Conservation (phyloP, 1,140 invertebrate species). For the Dermatophagoides farinae region DNA sequence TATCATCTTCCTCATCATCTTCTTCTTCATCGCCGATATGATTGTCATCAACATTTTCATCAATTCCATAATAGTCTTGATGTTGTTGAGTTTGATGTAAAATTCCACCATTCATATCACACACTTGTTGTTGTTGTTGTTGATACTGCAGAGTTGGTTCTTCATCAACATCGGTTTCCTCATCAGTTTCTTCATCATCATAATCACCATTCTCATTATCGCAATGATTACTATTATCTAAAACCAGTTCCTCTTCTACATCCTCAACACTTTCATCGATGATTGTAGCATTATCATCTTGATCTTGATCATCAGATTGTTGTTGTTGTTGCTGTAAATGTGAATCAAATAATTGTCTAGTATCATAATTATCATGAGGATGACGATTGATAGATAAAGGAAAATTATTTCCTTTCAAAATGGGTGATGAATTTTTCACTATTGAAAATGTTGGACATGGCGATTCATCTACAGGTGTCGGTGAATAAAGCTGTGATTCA, state of each 20-base stretch:
- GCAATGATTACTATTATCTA: background rate
- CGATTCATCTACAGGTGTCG: background rate
- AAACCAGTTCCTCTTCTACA: background rate
- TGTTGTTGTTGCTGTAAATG: background rate
- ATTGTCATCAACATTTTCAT: background rate
- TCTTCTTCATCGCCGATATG: constrained; percentile 1
- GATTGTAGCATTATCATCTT: background rate
- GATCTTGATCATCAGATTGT: background rate
- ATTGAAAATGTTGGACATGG: background rate
- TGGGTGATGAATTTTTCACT: background rate
- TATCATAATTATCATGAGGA: background rate
- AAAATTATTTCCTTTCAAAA: background rate
- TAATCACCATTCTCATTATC: background rate
- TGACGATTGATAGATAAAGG: no score
- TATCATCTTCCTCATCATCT: constrained; percentile 9
- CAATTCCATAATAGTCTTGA: background rate
- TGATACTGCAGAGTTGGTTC: background rate
- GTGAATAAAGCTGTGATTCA: background rate
- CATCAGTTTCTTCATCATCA: constrained; percentile 7
- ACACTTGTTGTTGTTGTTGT: no score
- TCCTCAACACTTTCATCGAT: background rate
- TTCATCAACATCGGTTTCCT: background rate
- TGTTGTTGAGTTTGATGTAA: no score
- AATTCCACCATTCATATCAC: no score
- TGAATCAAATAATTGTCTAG: background rate